Conservation (phyloP, 2,888 invertebrate species). For the Molorchus minor region DNA sequence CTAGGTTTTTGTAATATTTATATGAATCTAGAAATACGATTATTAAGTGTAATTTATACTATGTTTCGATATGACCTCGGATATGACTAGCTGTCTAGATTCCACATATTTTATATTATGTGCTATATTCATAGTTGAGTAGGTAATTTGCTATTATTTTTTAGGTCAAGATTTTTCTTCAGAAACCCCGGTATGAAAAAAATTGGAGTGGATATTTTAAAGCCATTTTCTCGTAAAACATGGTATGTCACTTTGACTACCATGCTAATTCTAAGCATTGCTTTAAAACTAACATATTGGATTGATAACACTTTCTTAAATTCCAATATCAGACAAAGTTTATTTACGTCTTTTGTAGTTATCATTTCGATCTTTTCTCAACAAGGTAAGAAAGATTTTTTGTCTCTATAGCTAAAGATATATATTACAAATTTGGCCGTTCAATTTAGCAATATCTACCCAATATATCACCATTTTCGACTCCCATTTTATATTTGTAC, state of each 20-base stretch:
- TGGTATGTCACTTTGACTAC: constrained; percentile 61
- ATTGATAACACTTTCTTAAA: constrained; percentile 58
- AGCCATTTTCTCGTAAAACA: constrained; percentile 60
- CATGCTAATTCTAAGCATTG: constrained; percentile 54
- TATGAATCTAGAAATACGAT: too few species aligned
- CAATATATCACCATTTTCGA: not conserved
- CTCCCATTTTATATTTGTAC: constrained; percentile 26
- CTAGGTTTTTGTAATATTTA: too few species aligned
- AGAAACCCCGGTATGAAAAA: constrained; percentile 49
- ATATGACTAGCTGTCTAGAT: too few species aligned
- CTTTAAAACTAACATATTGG: constrained; percentile 58
- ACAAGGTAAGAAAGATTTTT: constrained; percentile 51
- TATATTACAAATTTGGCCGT: not conserved
- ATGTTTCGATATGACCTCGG: too few species aligned
- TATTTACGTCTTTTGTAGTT: constrained; percentile 56
- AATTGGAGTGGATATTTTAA: constrained; percentile 60
- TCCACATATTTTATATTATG: too few species aligned
- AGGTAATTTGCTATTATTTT: too few species aligned
- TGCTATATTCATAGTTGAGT: too few species aligned
- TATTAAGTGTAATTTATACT: too few species aligned
- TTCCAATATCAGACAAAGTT: constrained; percentile 54
- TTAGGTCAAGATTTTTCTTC: constrained; percentile 52
- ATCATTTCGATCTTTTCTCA: constrained; percentile 50
- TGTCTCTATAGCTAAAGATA: too few species aligned
- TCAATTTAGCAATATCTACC: not conserved